Evolutionary conservation across 2,888 invertebrate species (phyloP).

Genomic region (Chydorus sphaericus): DNA sequence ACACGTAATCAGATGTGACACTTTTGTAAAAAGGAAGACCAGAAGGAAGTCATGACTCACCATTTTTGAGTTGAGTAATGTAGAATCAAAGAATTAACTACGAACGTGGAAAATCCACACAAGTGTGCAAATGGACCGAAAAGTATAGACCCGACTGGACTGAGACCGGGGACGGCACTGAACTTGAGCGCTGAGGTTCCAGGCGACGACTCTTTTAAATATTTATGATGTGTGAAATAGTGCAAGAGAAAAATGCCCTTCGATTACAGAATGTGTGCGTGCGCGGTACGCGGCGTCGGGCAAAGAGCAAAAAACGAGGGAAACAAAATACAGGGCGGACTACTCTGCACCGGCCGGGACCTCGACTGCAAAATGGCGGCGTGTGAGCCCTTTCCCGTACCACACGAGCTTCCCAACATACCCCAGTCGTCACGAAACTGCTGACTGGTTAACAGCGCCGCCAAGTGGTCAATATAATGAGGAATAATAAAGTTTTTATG

Average conservation of each 20-base stretch:
- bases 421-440: background rate
- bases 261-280: background rate
- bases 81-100: background rate
- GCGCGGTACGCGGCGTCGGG: too few relatives aligned
- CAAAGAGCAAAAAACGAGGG: conserved; percentile 2
- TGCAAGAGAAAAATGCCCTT: background rate
- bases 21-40: too few relatives aligned
- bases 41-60: background rate
- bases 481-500: too few relatives aligned
- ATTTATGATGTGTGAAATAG: background rate
- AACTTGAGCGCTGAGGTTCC: too few relatives aligned
- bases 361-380: conserved; percentile 6
- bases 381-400: background rate
- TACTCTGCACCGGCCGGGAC: background rate
- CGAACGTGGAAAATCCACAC: background rate
- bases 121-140: background rate
- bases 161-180: background rate
- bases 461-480: background rate
- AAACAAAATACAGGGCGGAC: background rate
- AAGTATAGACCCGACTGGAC: background rate
- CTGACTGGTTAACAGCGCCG: background rate
- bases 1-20: background rate
- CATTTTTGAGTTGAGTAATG: background rate
- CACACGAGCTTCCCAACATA: background rate
- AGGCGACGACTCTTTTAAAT: too few relatives aligned